These are phyloP conservation scores for Dichetophora obliterata DNA, from an alignment of 2,888 invertebrate genomes.

Conservation along the genomic window DNA sequence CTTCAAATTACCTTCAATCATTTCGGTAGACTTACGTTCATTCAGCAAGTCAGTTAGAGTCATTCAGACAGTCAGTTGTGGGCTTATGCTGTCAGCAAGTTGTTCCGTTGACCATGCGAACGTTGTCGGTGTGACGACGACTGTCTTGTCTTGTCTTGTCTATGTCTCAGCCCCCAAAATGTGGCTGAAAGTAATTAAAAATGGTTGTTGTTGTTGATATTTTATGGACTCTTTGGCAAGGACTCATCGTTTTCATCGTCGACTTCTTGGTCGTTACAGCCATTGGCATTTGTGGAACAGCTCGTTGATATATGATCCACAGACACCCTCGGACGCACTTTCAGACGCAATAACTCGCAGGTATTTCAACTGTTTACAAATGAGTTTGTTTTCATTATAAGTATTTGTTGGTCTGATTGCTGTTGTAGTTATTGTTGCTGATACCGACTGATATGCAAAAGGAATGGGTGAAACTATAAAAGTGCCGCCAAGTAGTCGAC, in stretches of 20 bases:
- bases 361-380: background rate
- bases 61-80: background rate
- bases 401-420: background rate
- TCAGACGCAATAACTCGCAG: background rate
- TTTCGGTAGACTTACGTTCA: background rate
- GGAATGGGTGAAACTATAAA: no score
- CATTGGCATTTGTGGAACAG: constrained; percentile 17
- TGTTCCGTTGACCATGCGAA: background rate
- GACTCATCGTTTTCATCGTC: background rate
- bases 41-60: background rate
- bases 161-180: constrained; percentile 5
- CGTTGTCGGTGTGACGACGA: background rate
- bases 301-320: background rate
- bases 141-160: no score
- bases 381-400: background rate
- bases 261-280: background rate
- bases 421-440: background rate
- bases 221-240: background rate
- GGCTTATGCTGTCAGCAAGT: constrained; percentile 1
- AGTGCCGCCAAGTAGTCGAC: no score
- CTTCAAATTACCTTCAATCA: background rate
- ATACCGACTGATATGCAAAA: background rate
- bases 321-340: constrained; percentile 12
- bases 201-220: background rate
- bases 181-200: constrained; percentile 6